Evolutionary conservation across 2,113 vertebrate species (phyloP).

Genomic region (Podarcis cretensis): DNA sequence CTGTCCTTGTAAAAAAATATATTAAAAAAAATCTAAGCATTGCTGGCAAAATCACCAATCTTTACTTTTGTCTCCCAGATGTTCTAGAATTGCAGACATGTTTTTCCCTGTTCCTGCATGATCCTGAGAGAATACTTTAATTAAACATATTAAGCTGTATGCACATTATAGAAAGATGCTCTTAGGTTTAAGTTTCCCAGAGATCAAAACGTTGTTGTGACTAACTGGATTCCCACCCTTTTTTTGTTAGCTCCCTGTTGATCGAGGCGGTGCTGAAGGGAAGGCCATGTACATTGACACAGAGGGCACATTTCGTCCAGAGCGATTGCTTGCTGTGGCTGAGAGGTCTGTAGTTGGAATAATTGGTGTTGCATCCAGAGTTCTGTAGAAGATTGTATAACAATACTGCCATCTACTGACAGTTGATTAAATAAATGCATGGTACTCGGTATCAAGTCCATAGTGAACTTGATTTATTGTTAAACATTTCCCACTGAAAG

Average conservation of each 20-base stretch:
- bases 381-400: not conserved
- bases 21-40: not conserved
- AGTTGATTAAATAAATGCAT: not conserved
- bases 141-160: not conserved
- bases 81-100: too few relatives aligned
- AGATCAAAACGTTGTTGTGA: not conserved
- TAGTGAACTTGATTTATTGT: not conserved
- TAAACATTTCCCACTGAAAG: not conserved
- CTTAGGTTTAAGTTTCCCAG: not conserved
- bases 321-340: slow-evolving; percentile 94
- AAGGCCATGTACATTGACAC: slow-evolving; percentile 99
- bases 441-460: not conserved
- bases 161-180: not conserved
- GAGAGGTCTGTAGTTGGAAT: slow-evolving; percentile 82
- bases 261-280: slow-evolving; percentile 95
- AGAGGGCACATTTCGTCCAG: slow-evolving; percentile 95
- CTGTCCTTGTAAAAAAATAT: not conserved
- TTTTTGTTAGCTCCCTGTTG: slow-evolving; percentile 88
- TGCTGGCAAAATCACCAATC: not conserved
- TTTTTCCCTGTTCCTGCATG: too few relatives aligned
- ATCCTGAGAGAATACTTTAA: not conserved
- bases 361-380: not conserved
- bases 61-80: not conserved
- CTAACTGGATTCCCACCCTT: not conserved
- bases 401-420: not conserved